These are phyloP conservation scores for Pristis pectinata DNA, from an alignment of 2,797 vertebrate species.

Conservation along the genomic window DNA sequence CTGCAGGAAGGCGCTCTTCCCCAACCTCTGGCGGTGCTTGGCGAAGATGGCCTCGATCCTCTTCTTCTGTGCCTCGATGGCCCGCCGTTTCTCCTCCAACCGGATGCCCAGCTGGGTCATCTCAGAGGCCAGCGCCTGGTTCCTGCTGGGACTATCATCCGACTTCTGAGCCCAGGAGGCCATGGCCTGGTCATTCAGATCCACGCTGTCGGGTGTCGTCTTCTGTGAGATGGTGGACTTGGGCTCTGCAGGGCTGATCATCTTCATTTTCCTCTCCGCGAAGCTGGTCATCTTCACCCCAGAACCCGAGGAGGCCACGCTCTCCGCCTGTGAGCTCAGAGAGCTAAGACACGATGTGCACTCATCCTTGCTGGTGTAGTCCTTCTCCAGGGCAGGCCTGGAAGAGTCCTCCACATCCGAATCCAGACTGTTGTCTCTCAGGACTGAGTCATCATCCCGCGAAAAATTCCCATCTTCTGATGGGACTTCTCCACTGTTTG, in stretches of 20 bases:
- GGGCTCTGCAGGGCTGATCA: slow-evolving; percentile 50
- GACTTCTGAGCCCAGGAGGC: slow-evolving; percentile 57
- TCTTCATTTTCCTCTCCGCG: slow-evolving; percentile 78
- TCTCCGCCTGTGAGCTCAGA: slow-evolving; percentile 44
- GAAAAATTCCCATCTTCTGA: slow-evolving; percentile 64
- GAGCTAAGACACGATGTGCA: slow-evolving; percentile 45
- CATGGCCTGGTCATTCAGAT: slow-evolving; percentile 41
- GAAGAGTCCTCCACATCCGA: slow-evolving; percentile 71
- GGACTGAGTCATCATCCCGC: slow-evolving; percentile 70
- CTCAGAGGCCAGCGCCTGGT: slow-evolving; percentile 73
- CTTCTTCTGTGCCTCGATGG: slow-evolving; percentile 88
- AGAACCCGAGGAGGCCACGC: slow-evolving; percentile 56
- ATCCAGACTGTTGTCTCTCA: slow-evolving; percentile 72
- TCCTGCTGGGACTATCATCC: slow-evolving; percentile 61
- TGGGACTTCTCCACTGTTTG: slow-evolving; percentile 47
- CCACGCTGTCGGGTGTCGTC: slow-evolving; percentile 41
- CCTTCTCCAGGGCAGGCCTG: slow-evolving; percentile 53
- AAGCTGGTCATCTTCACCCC: slow-evolving; percentile 86
- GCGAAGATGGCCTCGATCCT: slow-evolving; percentile 88
- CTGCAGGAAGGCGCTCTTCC: slow-evolving; percentile 82
- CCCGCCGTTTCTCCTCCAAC: slow-evolving; percentile 80
- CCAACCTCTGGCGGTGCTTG: slow-evolving; percentile 80
- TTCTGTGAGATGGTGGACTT: slow-evolving; percentile 47
- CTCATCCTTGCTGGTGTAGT: slow-evolving; percentile 35
- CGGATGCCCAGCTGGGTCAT: slow-evolving; percentile 77